phyloP scores from a whole-genome alignment of 1,140 invertebrate species.

The Dufourea novaeangliae region DNA sequence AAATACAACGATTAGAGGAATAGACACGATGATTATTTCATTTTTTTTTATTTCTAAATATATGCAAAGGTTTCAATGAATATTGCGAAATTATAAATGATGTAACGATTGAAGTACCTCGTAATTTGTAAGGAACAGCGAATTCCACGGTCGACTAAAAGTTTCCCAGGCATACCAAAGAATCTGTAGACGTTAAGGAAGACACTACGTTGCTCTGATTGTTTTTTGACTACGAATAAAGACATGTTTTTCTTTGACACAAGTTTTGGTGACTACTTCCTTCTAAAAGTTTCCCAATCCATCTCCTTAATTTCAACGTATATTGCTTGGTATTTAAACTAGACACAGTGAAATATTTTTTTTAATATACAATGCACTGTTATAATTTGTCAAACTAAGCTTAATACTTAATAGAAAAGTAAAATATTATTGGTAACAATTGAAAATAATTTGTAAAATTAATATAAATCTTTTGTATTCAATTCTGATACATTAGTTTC shows the following conservation, averaged over 20 bases:
- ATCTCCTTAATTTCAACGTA: neutral
- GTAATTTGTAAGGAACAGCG: neutral
- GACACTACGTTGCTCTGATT: neutral
- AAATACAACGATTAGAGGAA: too few species aligned
- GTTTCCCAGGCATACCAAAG: conserved; percentile 30
- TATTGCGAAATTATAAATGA: neutral
- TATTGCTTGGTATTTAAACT: neutral
- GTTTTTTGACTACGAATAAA: neutral
- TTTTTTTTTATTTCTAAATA: too few species aligned
- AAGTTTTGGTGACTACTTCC: neutral
- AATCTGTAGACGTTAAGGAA: conserved; percentile 29
- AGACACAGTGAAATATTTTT: neutral
- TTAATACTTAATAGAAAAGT: too few species aligned
- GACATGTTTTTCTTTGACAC: neutral
- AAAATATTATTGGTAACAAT: too few species aligned
- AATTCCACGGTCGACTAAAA: neutral
- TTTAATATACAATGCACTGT: too few species aligned
- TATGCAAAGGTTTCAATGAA: neutral
- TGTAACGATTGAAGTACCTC: neutral
- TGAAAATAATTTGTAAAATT: too few species aligned
- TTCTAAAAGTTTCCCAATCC: neutral
- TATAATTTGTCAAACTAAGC: too few species aligned
- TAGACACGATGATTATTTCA: too few species aligned
- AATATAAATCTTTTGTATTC: too few species aligned
- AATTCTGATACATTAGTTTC: too few species aligned